A percentile compares a stretch with the other conserved stretches of the same genome.
Conservation (phyloP, 2,113 vertebrate species). For the Prunella fulvescens region DNA sequence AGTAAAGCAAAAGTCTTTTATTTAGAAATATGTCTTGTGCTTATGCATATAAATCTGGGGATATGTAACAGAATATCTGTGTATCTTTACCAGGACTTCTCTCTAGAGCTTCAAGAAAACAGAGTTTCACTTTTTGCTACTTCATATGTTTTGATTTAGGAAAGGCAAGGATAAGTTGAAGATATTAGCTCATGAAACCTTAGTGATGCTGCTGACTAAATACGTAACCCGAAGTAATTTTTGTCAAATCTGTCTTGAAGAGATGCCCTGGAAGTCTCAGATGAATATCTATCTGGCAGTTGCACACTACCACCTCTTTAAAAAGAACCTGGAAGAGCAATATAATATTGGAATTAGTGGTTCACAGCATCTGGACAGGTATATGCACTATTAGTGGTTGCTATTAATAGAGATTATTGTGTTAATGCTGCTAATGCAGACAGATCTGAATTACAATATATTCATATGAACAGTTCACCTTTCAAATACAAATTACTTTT, state of each 20-base stretch:
- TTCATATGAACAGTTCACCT: neutral
- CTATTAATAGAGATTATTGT: neutral
- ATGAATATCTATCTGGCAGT: constrained; percentile 81
- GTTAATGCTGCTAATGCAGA: neutral
- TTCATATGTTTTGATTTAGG: constrained; percentile 26
- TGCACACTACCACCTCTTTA: constrained; percentile 76
- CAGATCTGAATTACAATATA: neutral
- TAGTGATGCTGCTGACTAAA: constrained; percentile 61
- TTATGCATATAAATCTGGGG: neutral
- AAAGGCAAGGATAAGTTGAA: constrained; percentile 25
- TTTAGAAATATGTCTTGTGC: neutral
- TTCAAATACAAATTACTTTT: neutral
- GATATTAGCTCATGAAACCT: constrained; percentile 59
- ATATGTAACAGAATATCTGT: neutral
- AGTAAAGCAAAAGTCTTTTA: neutral
- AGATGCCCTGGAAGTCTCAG: constrained; percentile 84
- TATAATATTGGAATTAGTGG: neutral
- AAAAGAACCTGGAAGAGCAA: constrained; percentile 62
- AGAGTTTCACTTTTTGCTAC: neutral
- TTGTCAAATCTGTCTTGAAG: constrained; percentile 73
- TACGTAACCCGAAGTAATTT: constrained; percentile 65
- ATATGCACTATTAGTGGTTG: neutral
- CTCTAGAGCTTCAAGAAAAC: neutral
- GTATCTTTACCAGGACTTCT: neutral
- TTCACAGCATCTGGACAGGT: constrained; percentile 59